Conservation (phyloP, 2,888 invertebrate species). For the Patella pellucida region DNA sequence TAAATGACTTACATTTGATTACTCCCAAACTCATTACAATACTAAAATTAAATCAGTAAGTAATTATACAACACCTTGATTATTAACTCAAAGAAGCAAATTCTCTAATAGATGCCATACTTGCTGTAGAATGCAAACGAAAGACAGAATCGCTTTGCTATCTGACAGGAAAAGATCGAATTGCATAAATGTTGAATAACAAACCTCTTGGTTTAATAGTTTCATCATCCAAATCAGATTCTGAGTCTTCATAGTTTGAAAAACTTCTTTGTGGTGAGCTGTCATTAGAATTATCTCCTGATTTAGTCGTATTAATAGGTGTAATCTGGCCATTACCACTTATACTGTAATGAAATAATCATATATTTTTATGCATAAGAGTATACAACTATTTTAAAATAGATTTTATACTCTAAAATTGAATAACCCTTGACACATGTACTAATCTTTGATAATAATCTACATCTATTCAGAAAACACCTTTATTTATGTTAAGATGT, state of each 20-base stretch:
- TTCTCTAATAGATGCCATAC: too few species aligned
- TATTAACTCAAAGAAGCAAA: too few species aligned
- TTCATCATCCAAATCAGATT: constrained; percentile 72
- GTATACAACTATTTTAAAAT: neutral
- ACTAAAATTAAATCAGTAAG: too few species aligned
- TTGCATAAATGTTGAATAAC: too few species aligned
- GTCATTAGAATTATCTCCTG: constrained; percentile 38
- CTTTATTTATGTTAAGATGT: neutral
- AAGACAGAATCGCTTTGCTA: too few species aligned
- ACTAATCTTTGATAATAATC: constrained; percentile 1
- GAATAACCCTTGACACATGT: too few species aligned
- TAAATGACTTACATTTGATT: too few species aligned
- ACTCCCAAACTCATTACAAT: too few species aligned
- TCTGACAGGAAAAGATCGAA: too few species aligned
- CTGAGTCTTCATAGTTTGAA: constrained; percentile 62
- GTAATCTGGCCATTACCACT: neutral
- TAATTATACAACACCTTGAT: too few species aligned
- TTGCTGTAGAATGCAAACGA: too few species aligned
- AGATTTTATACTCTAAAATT: neutral
- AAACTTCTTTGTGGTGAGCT: constrained; percentile 54
- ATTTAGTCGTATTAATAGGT: constrained; percentile 16
- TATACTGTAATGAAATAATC: neutral
- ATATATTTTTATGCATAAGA: neutral
- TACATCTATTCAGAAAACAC: constrained; percentile 24
- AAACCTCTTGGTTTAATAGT: constrained; percentile 73